Evolutionary conservation across 2,113 vertebrate species (phyloP).

Genomic region (Hystrix brachyura): DNA sequence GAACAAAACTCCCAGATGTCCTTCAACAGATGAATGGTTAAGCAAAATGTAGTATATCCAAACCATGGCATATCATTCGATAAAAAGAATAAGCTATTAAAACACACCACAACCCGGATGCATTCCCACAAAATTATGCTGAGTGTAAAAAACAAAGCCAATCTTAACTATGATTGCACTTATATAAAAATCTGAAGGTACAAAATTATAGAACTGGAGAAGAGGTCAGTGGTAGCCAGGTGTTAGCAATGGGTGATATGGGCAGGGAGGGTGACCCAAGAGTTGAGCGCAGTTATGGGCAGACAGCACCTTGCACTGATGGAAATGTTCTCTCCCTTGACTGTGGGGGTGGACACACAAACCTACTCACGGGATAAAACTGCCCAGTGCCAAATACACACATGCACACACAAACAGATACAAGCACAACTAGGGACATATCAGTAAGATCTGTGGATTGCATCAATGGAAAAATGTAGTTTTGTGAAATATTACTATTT

Average conservation of each 20-base stretch:
- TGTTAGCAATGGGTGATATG: not conserved
- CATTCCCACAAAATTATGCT: not conserved
- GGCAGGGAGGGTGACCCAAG: not conserved
- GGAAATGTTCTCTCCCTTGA: not conserved
- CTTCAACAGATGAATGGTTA: not conserved
- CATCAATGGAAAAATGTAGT: not conserved
- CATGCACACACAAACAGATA: not conserved
- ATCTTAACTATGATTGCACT: not conserved
- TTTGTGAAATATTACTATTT: not conserved
- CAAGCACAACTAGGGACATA: not conserved
- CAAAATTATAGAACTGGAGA: slow-evolving; percentile 20
- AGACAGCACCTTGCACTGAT: not conserved
- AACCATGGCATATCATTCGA: slow-evolving; percentile 10
- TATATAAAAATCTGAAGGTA: slow-evolving; percentile 19
- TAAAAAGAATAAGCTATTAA: slow-evolving; percentile 27
- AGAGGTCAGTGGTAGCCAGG: not conserved
- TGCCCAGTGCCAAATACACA: not conserved
- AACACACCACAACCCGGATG: not conserved
- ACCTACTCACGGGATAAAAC: not conserved
- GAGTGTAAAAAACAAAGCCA: slow-evolving; percentile 12
- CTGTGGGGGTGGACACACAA: not conserved
- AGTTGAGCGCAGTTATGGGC: not conserved
- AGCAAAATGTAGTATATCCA: not conserved
- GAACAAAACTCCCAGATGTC: not conserved
- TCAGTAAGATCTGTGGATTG: not conserved